Evolutionary conservation across 2,113 vertebrate genomes (phyloP), one percentile per base, ranked within the genome.

Genomic region (Bufo gargarizans): DNA sequence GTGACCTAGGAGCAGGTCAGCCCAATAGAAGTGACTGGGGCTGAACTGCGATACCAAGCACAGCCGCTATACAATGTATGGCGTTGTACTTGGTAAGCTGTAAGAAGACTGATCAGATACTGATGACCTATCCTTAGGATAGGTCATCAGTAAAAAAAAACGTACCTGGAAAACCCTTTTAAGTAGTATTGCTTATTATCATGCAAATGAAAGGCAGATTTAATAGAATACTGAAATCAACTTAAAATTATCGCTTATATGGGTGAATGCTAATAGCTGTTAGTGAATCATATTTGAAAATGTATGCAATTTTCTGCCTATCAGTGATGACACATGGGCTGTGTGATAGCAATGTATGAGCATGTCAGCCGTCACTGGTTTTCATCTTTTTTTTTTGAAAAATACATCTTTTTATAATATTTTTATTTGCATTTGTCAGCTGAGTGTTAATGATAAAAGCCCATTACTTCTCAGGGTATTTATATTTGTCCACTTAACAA

Each of bases 391-490:
- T 76, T 3, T 19, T 19, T 49, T 49, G 1, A 74, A 74, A 19
- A 76, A 17, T 7, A 19, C 17, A 50, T 76, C 7, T 49, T 69
- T 76, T 76, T 76, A 74, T 20, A 9, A 76, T 20, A 19, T 50
- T 50, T 49, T 76, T 76, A 74, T 76, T 76, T 76, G 72, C 72
- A 50, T 76, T 50, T 76, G 45, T 76, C 72, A 76, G 72, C 71
- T 33, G 16, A 49, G 47, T 76, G 47, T 50, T 76, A 76, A 76
- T 76, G 72, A 76, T 76, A 76, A 76, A 76, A 45, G 14, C 72
- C 47, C 17, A 76, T 76, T 56, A 56, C 11, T n/a, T 22, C 49
- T 13, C 4, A 20, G 55, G 3, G 12, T 53, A 77, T 77, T 53
- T 77, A 77, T 55, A 53, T 49, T n/a, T 77, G 76, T 22, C 17